A percentile compares a stretch with the other conserved stretches of the same genome.
phyloP scores from a whole-genome alignment of 2,888 invertebrate species.

The Tholera decimalis region DNA sequence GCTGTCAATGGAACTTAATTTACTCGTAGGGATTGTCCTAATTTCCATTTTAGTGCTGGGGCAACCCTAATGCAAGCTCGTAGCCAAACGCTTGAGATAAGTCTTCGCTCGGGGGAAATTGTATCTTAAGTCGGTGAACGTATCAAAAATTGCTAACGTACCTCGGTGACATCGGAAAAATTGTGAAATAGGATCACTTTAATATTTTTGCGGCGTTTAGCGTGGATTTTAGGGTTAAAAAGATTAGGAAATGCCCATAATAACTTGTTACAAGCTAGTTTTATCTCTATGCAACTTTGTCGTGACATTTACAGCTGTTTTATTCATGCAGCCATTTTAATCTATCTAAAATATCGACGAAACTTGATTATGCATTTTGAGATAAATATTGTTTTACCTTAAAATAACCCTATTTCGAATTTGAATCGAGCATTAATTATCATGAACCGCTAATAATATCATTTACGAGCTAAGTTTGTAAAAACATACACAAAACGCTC shows the following conservation, averaged over 20 bases:
- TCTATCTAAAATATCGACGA: too few species aligned
- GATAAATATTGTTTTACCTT: too few species aligned
- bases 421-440: too few species aligned
- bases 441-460: too few species aligned
- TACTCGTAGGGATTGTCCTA: slow-evolving; percentile 51
- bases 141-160: slow-evolving; percentile 46
- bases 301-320: neutral
- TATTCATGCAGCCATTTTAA: too few species aligned
- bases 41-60: slow-evolving; percentile 46
- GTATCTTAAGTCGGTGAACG: slow-evolving; percentile 37
- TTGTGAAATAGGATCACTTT: slow-evolving; percentile 28
- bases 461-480: too few species aligned
- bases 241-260: neutral
- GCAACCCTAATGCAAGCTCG: slow-evolving; percentile 35
- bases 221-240: slow-evolving; percentile 15
- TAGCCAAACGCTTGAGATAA: slow-evolving; percentile 53
- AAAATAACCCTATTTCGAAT: too few species aligned
- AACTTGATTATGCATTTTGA: too few species aligned
- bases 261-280: neutral
- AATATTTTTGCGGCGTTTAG: slow-evolving; percentile 26
- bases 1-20: slow-evolving; percentile 61
- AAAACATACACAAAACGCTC: too few species aligned
- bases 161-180: slow-evolving; percentile 33
- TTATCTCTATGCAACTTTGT: neutral
- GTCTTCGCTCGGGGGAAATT: slow-evolving; percentile 53